Evolutionary conservation across 1,140 invertebrate species (phyloP).

Genomic region (Sitodiplosis mosellana): DNA sequence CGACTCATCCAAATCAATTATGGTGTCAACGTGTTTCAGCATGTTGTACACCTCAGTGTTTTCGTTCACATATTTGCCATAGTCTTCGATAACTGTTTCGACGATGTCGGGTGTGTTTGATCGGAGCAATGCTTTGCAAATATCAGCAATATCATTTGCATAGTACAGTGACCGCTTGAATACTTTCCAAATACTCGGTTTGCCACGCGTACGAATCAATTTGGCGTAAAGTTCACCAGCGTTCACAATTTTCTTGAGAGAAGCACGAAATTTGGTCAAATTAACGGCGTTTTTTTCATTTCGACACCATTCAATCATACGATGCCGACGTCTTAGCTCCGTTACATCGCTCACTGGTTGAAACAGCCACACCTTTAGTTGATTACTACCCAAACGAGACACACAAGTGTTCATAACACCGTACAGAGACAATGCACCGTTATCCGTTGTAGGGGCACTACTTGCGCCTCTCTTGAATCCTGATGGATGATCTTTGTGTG

Average conservation of each 20-base stretch:
- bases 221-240: neutral
- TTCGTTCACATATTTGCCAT: neutral
- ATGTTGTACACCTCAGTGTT: neutral
- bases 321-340: neutral
- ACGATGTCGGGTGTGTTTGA: neutral
- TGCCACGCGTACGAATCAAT: neutral
- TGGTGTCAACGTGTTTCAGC: neutral
- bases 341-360: neutral
- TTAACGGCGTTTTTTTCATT: neutral
- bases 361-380: neutral
- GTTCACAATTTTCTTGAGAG: neutral
- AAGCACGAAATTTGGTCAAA: neutral
- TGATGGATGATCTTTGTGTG: conserved; percentile 2
- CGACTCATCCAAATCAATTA: neutral
- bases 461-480: neutral
- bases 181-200: neutral
- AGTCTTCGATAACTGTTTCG: neutral
- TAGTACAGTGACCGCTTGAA: neutral
- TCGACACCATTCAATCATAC: conserved; percentile 2
- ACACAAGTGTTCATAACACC: conserved; percentile 1
- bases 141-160: neutral
- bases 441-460: neutral
- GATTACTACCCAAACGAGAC: neutral
- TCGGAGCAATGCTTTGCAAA: neutral
- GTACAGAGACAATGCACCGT: conserved; percentile 1